phyloP scores from a whole-genome alignment of 2,888 invertebrate species.

The Sceliomorpha sp. region DNA sequence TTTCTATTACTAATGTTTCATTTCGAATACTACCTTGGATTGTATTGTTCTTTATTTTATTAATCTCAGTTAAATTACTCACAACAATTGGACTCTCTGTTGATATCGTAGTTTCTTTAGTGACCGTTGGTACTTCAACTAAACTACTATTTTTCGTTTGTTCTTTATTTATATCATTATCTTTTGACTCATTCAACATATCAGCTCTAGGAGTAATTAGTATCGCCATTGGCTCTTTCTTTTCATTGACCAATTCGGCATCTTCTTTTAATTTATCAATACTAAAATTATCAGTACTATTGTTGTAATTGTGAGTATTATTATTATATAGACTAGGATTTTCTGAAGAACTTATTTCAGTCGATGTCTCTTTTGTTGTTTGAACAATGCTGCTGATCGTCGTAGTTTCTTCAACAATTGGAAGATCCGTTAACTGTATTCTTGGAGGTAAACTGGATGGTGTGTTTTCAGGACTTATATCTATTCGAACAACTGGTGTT shows the following conservation, averaged over 20 bases:
- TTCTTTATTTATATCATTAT: constrained; percentile 10
- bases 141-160: constrained; percentile 8
- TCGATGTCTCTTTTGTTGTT: constrained; percentile 1
- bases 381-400: constrained; percentile 21
- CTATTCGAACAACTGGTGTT: constrained; percentile 52
- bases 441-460: constrained; percentile 46
- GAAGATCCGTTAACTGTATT: constrained; percentile 53
- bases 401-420: constrained; percentile 52
- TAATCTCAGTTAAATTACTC: no score
- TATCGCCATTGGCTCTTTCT: constrained; percentile 12
- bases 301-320: constrained; percentile 13
- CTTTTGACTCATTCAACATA: constrained; percentile 16
- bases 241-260: constrained; percentile 4
- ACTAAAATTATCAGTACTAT: constrained; percentile 24
- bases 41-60: no score
- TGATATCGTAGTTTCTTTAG: not conserved
- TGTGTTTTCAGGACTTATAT: constrained; percentile 53
- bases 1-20: no score
- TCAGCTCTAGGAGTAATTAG: constrained; percentile 30
- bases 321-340: constrained; percentile 36
- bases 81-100: no score
- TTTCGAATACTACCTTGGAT: no score
- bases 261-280: constrained; percentile 17
- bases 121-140: no score
- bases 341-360: constrained; percentile 15